A percentile compares a stretch with the other conserved stretches of the same genome.
phyloP scores from a whole-genome alignment of 2,797 vertebrate genomes.

The Cyprinodon diabolis region DNA sequence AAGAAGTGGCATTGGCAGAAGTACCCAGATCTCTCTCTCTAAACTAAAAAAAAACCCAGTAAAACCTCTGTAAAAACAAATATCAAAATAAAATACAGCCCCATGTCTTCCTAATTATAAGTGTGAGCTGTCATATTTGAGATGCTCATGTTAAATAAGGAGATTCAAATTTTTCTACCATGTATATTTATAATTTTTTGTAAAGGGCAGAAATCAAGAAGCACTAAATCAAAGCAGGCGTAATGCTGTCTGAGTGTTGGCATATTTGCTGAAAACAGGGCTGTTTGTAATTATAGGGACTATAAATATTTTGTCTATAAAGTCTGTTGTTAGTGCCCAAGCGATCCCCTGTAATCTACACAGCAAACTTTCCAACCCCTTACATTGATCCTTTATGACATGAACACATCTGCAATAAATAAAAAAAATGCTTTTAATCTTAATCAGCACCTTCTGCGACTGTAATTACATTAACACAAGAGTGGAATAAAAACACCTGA shows the following conservation, averaged over 20 bases:
- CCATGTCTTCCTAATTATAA: not conserved
- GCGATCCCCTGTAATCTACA: not conserved
- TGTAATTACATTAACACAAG: conserved; percentile 53
- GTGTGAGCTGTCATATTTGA: not conserved
- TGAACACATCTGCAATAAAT: conserved; percentile 37
- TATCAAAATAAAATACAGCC: not conserved
- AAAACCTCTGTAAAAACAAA: not conserved
- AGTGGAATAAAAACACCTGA: conserved; percentile 41
- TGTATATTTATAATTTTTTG: not conserved
- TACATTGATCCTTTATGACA: conserved; percentile 27
- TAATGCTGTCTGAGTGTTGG: not conserved
- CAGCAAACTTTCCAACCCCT: not conserved
- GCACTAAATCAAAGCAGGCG: not conserved
- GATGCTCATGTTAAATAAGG: not conserved
- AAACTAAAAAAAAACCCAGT: not conserved
- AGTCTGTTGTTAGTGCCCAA: not conserved
- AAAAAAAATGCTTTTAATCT: conserved; percentile 29
- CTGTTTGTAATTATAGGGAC: conserved; percentile 5
- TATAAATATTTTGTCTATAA: conserved; percentile 1
- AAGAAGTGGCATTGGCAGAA: not conserved
- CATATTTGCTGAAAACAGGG: not conserved
- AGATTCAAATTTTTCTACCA: too few relatives aligned
- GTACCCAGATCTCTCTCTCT: not conserved
- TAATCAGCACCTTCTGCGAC: conserved; percentile 28
- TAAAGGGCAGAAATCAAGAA: not conserved